Base-by-base conservation (phyloP, 2,113 vertebrate species). In the Rhodinocichla rosea region DNA sequence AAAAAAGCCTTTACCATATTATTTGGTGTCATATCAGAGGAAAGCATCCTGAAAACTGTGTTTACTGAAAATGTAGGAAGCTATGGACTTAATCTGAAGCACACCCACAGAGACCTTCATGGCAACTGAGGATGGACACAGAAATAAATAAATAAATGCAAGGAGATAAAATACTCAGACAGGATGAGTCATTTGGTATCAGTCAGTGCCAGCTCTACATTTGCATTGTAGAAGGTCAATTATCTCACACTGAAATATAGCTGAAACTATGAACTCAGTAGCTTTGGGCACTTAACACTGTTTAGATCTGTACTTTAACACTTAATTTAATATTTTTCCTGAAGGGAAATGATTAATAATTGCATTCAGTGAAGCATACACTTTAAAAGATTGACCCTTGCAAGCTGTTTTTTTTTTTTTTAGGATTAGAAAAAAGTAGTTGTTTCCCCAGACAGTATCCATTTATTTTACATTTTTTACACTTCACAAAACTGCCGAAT, bases 231-330 rank as follows among this genome's bases (percentile, higher is more conserved):
- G 97, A 98, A 97, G 96, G 97, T 97, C 97, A 97, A 90, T 97
- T 98, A 97, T 97, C 95, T 97, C 88, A 94, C 79, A 94, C 77
- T 97, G 96, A 98, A 97, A 96, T 97, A 97, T 9, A 91, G 79
- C 75, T 84, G 87, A 97, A 98, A 97, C 84, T 69, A 95, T 95
- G 93, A 83, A 96, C 95, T 98, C 89, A 93, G 96, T 97, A 97
- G 94, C 91, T 95, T 90, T 94, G 81, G 94, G 92, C 93, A 94
- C 75, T 96, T 94, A 96, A 96, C 95, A 96, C 86, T 97, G 95
- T 97, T 98, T 97, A 98, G 97, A 97, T 97, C 97, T 98, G 91
- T 97, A 96, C 94, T 98, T 98, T 98, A 98, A 98, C 96, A 98
- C 97, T 98, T 98, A 98, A 98, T 97, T 98, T 98, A 96, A 96